Base-by-base conservation (phyloP, 1,140 invertebrate species). In the Drosophila setifemur region DNA sequence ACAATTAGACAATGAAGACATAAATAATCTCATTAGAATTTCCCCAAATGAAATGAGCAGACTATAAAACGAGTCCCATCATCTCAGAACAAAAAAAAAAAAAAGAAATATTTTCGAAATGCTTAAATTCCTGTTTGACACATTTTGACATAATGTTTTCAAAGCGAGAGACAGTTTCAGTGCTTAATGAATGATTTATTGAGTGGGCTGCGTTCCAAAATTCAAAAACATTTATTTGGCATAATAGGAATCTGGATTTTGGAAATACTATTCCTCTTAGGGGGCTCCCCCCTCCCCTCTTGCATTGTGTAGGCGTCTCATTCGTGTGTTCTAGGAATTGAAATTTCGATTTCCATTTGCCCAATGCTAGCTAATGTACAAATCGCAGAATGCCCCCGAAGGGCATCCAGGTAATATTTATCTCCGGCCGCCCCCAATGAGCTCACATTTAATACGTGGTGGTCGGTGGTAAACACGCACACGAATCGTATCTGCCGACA, bases 401-500 rank as follows among this genome's bases (percentile, higher is more conserved):
- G 61, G 61, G 61, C 61, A 64, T 25, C 33, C 61, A 64, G 61
- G 61, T 64, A 64, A 64, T 64, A 31, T 64, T 47, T 49, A 49
- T 64, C 61, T 64, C 57, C 61, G 25, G 11, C 33, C 42, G 57
- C 31, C 25, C 40, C 55, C 54, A 63, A 48, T 58, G 53, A 58
- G 58, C 58, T 58, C 60, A 61, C 40, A 61, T 64, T 61, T 61
- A 64, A 64, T 64, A 64, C 57, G 57, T 61, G 57, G 57, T 14
- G 33, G 33, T 61, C 53, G 37, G 53, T 6, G 57, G 57, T 61
- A 61, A 61, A 61, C 57, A 61, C 60, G 60, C 60, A 64, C 57
- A 64, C 60, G 33, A 64, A 40, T 49, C 33, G 57, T 64, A 72
- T 72, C 44, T 71, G 68, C 55, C 68, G 39, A 69, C 63, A 45